Evolutionary conservation across 2,113 vertebrate genomes (phyloP).

Genomic region (Etheostoma spectabile): DNA sequence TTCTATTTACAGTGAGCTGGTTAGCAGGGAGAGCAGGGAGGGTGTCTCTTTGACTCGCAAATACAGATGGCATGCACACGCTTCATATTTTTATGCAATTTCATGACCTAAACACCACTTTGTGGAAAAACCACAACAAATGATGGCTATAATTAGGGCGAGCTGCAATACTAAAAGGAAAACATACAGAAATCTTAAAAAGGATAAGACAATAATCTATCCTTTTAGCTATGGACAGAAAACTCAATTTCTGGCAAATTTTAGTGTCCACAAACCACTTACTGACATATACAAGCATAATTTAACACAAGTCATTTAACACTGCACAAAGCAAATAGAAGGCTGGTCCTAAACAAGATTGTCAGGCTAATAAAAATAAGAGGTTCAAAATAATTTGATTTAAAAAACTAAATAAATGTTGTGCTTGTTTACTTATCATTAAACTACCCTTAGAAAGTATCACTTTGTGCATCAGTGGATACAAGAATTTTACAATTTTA

Average conservation of each 20-base stretch:
- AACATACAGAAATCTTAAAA: background rate
- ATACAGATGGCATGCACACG: background rate
- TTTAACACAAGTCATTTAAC: background rate
- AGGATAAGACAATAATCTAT: background rate
- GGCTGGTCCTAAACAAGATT: background rate
- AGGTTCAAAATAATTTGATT: background rate
- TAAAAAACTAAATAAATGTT: background rate
- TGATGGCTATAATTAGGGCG: no score
- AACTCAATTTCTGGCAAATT: background rate
- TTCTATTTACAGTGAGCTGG: slow-evolving; percentile 72
- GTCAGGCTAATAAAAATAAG: background rate
- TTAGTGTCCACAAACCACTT: background rate
- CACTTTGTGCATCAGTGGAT: background rate
- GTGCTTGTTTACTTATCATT: background rate
- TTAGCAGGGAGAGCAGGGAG: slow-evolving; percentile 40
- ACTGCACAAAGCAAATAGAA: background rate
- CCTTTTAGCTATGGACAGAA: background rate
- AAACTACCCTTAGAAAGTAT: background rate
- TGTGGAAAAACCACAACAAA: background rate
- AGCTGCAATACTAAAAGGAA: background rate
- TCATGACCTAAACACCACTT: background rate
- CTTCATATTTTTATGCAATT: background rate
- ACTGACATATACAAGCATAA: background rate
- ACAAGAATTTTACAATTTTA: background rate
- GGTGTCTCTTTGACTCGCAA: slow-evolving; percentile 23